Evolutionary conservation across 2,888 invertebrate genomes (phyloP).

Genomic region (Mimas tiliae): DNA sequence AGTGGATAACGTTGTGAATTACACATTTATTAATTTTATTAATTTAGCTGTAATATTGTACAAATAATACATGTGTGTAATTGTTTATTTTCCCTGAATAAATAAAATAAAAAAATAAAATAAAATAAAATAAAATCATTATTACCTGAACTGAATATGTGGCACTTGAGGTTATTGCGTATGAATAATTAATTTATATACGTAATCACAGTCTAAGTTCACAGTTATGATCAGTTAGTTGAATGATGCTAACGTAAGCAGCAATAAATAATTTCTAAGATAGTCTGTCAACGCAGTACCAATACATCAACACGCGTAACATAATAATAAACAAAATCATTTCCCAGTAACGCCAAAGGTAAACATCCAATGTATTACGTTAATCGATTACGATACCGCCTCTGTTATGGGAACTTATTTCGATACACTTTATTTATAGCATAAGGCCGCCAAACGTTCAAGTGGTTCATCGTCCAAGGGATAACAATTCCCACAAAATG

Average conservation of each 20-base stretch:
- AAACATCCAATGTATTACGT: background rate
- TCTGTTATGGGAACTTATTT: constrained; percentile 1
- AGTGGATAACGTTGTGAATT: no score
- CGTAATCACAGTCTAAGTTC: background rate
- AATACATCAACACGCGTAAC: background rate
- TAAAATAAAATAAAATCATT: no score
- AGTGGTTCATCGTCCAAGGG: no score
- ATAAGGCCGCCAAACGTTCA: no score
- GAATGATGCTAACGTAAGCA: background rate
- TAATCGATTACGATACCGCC: background rate
- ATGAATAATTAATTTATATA: background rate
- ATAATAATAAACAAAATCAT: background rate
- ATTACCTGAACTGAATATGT: no score
- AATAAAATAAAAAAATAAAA: no score
- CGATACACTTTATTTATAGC: background rate
- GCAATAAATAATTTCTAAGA: background rate
- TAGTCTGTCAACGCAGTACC: background rate
- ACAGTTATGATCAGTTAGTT: background rate
- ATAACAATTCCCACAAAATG: no score
- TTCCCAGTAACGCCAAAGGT: constrained; percentile 5
- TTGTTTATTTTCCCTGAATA: no score
- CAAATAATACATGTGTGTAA: no score
- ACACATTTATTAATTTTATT: no score
- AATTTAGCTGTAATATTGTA: no score
- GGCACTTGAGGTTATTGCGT: no score